Evolutionary conservation across 2,113 vertebrate species (phyloP).

Genomic region (Puma concolor): DNA sequence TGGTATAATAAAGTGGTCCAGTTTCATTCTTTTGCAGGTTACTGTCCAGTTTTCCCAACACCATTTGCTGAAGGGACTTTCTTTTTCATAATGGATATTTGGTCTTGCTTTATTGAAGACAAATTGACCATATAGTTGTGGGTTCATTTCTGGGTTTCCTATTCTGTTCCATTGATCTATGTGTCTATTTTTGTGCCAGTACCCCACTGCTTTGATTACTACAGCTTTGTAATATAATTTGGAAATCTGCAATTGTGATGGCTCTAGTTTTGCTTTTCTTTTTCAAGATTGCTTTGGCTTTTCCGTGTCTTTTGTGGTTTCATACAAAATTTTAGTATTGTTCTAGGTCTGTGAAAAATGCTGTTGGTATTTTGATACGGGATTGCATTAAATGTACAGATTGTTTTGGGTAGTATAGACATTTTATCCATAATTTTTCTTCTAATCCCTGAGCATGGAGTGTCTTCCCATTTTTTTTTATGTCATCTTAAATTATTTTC

Average conservation of each 20-base stretch:
- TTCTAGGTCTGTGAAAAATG: background rate
- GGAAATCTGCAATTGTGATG: background rate
- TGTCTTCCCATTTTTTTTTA: background rate
- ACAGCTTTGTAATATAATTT: background rate
- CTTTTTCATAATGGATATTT: background rate
- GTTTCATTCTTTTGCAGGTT: background rate
- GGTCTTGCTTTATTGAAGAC: background rate
- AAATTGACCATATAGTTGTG: background rate
- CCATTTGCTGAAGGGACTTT: background rate
- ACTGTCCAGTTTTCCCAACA: background rate
- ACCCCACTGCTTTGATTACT: background rate
- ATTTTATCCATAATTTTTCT: background rate
- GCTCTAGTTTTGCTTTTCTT: background rate
- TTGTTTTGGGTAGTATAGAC: background rate
- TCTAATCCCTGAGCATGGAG: background rate
- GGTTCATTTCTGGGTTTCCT: background rate
- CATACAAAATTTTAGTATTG: background rate
- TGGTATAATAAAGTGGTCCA: background rate
- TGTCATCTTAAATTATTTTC: background rate
- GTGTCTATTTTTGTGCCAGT: background rate
- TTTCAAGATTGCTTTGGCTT: background rate
- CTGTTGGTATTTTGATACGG: background rate
- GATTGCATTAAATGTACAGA: background rate
- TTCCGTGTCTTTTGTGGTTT: background rate
- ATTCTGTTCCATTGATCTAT: background rate